Percentiles rank a stretch among this genome's conserved stretches.
Evolutionary conservation across 2,797 vertebrate species (phyloP).

Genomic region (Phyllotis vaccarum): DNA sequence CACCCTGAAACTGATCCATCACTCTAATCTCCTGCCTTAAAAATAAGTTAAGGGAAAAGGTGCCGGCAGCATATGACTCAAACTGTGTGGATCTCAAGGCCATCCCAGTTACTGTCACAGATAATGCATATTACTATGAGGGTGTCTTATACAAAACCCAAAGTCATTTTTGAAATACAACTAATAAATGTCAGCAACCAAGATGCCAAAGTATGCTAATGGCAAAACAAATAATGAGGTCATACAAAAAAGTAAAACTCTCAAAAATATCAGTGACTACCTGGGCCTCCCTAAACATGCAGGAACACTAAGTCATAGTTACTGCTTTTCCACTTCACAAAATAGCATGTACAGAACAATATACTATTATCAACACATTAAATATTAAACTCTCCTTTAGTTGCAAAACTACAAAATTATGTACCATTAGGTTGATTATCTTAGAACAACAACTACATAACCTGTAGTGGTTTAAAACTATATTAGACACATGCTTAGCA

Average conservation of each 20-base stretch:
- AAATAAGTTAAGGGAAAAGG: conserved; percentile 75
- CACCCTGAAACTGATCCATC: conserved; percentile 82
- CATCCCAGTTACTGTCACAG: not conserved
- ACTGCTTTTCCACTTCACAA: conserved; percentile 42
- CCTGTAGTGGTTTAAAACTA: conserved; percentile 15
- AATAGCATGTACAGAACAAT: conserved; percentile 32
- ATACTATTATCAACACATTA: not conserved
- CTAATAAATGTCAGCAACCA: not conserved
- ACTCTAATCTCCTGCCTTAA: conserved; percentile 73
- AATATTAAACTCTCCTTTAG: conserved; percentile 21
- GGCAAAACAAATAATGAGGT: conserved; percentile 17
- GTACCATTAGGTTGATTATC: not conserved
- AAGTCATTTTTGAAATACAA: conserved; percentile 14
- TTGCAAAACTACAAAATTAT: not conserved
- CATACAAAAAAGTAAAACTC: conserved; percentile 2
- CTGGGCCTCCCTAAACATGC: not conserved
- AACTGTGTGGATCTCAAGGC: conserved; percentile 33
- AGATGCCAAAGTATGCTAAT: not conserved
- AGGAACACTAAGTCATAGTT: not conserved
- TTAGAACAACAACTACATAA: not conserved
- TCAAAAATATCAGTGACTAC: conserved; percentile 2
- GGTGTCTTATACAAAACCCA: conserved; percentile 46
- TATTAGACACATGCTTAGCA: not conserved
- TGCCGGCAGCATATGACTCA: conserved; percentile 63
- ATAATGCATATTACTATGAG: not conserved